phyloP scores from a whole-genome alignment of 2,888 invertebrate species.

The Julus scandinavius region DNA sequence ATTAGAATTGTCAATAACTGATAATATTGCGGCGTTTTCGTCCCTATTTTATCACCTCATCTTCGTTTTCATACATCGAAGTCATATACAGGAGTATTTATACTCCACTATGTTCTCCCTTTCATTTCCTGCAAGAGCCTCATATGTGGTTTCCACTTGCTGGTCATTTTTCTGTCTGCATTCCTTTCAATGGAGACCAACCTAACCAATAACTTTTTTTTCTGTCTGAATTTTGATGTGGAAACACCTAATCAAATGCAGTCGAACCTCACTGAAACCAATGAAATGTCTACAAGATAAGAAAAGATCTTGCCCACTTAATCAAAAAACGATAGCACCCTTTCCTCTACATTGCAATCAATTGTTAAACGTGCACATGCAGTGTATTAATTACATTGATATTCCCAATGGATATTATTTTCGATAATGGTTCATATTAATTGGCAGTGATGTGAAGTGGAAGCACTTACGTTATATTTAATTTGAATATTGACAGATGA shows the following conservation, averaged over 20 bases:
- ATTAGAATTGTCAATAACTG: constrained; percentile 40
- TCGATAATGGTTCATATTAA: neutral
- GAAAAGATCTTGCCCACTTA: neutral
- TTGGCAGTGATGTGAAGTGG: no score
- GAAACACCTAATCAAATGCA: neutral
- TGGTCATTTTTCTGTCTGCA: constrained; percentile 17
- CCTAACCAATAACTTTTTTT: constrained; percentile 21
- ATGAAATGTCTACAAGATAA: neutral
- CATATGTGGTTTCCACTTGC: neutral
- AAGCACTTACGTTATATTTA: no score
- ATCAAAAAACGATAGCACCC: neutral
- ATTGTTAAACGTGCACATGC: neutral
- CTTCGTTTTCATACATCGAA: constrained; percentile 28
- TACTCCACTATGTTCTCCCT: neutral
- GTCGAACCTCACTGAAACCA: neutral
- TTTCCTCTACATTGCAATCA: neutral
- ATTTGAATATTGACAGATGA: no score
- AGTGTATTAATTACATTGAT: no score
- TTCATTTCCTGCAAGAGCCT: neutral
- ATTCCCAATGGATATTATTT: neutral
- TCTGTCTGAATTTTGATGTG: constrained; percentile 42
- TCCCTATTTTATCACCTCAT: constrained; percentile 2
- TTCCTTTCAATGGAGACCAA: neutral
- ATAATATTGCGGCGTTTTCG: constrained; percentile 21
- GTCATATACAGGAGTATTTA: neutral